Evolutionary conservation across 2,113 vertebrate genomes (phyloP).

Genomic region (Patagioenas fasciata): DNA sequence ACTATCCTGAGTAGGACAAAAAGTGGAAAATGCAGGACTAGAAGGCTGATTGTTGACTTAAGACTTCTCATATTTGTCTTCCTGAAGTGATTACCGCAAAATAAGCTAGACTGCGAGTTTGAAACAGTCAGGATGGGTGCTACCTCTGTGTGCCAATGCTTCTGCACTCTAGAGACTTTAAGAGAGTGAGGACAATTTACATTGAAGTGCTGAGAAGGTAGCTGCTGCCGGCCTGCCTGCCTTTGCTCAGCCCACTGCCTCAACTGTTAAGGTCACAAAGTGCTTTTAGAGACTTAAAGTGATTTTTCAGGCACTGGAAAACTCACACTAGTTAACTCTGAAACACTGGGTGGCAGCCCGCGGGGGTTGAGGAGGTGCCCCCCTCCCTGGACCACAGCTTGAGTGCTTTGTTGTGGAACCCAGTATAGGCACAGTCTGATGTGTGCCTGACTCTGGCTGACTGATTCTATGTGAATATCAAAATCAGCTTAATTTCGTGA

Average conservation of each 20-base stretch:
- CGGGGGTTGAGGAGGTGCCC: background rate
- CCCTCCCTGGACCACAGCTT: fast-evolving
- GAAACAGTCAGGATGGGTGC: background rate
- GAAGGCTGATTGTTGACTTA: background rate
- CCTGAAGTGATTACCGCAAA: background rate
- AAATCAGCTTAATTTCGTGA: background rate
- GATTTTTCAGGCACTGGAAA: background rate
- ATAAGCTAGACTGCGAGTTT: fast-evolving
- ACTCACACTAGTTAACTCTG: background rate
- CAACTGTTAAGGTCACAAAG: background rate
- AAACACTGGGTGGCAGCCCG: background rate
- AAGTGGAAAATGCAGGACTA: background rate
- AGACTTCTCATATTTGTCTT: background rate
- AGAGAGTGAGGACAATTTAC: background rate
- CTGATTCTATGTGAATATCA: background rate
- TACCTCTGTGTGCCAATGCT: background rate
- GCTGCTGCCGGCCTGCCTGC: background rate
- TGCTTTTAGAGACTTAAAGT: background rate
- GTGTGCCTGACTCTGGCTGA: background rate
- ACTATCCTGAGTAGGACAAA: background rate
- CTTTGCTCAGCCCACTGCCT: background rate
- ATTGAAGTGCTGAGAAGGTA: background rate
- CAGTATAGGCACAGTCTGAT: background rate
- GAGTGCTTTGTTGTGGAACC: background rate
- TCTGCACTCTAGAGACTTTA: background rate